Evolutionary conservation across 64 coral and sea anemone genomes (phyloP), one percentile per base, ranked within the genome.

Genomic region (Montipora sp.): DNA sequence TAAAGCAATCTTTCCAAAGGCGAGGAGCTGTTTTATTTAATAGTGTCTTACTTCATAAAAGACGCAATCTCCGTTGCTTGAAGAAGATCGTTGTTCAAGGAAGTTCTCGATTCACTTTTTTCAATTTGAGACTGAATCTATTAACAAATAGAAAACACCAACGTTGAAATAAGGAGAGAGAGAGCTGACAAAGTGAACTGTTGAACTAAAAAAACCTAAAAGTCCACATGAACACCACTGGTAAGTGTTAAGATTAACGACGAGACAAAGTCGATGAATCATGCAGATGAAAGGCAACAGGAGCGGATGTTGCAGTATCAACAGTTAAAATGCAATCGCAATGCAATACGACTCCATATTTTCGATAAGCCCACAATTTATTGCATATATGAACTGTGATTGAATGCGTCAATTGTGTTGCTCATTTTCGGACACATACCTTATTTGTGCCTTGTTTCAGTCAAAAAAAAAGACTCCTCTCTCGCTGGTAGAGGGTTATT

Each of bases 31-130:
- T 6, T 45, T 13, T 36, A 75, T 47, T 63, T 63, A 12, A 46
- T 4, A 36, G 12, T 44, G 36, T 20, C 81, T 84, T 84, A 84
- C 81, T 84, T 84, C 59, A 84, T 84, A 70, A 67, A 84, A n/a
- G 81, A 84, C 47, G 44, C 36, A 66, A 70, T 24, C 7, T 47
- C 46, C 19, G 81, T 46, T n/a, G 43, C 46, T n/a, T 16, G 59
- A 14, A 84, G 58, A n/a, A 84, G 61, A 3, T 84, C 81, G 46
- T 7, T 48, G 63, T 70, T 84, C 27, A 69, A 18, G 7, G 61
- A 8, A 1, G 27, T 48, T 84, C 20, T 70, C 7, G 18, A 47
- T 14, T 71, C 44, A 44, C 36, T 63, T 12, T 47, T 43, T 15
- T 16, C 55, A 49, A 66, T 45, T 47, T 49, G 0, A 48, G 24